Percentiles rank a stretch among this genome's conserved stretches.
These are phyloP conservation scores for Rhabdomys pumilio DNA, from an alignment of 2,797 vertebrate species.

Conservation along the genomic window DNA sequence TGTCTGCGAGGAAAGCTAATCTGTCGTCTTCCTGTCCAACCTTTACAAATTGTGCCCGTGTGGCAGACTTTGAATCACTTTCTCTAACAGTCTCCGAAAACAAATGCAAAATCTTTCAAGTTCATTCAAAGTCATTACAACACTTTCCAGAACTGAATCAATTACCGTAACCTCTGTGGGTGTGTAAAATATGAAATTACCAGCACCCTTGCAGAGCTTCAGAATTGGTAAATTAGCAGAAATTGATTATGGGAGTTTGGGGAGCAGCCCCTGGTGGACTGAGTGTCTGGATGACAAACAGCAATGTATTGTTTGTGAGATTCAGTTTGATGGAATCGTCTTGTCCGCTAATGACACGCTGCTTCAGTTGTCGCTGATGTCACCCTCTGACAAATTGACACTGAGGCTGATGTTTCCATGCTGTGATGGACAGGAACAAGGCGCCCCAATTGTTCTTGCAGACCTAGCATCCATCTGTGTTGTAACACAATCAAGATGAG, in stretches of 20 bases:
- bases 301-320: slow-evolving; percentile 85
- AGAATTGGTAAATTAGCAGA: slow-evolving; percentile 88
- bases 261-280: slow-evolving; percentile 84
- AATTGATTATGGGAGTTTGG: slow-evolving; percentile 88
- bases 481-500: slow-evolving; percentile 68
- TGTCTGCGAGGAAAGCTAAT: slow-evolving; percentile 85
- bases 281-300: slow-evolving; percentile 88
- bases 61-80: slow-evolving; percentile 86
- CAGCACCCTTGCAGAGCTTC: slow-evolving; percentile 83
- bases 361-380: slow-evolving; percentile 82
- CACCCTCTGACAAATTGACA: slow-evolving; percentile 85
- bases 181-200: slow-evolving; percentile 89
- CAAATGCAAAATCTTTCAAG: slow-evolving; percentile 91
- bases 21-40: slow-evolving; percentile 84
- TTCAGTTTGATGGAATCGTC: slow-evolving; percentile 87
- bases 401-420: slow-evolving; percentile 78
- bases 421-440: slow-evolving; percentile 70
- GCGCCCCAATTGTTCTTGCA: slow-evolving; percentile 71
- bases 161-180: slow-evolving; percentile 89
- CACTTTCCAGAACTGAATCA: slow-evolving; percentile 88
- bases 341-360: slow-evolving; percentile 84
- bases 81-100: slow-evolving; percentile 88
- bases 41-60: slow-evolving; percentile 88
- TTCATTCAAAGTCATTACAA: slow-evolving; percentile 89
- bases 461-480: slow-evolving; percentile 55